Base-by-base conservation (phyloP, 2,888 invertebrate species). In the Nipponacmea schrenckii region DNA sequence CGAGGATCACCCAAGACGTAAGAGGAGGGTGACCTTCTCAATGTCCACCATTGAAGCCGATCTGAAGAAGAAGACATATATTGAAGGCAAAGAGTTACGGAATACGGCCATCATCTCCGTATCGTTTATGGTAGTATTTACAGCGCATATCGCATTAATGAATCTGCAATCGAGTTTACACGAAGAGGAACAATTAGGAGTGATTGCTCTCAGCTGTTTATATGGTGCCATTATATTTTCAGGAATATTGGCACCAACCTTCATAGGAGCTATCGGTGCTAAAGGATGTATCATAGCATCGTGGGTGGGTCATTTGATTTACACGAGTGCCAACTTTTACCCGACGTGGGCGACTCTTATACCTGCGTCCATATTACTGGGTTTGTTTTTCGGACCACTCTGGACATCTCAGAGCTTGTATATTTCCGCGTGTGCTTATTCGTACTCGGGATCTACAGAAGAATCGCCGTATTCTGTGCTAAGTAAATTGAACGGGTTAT, bases 381-480 rank as follows among this genome's bases (percentile, higher is more conserved):
- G 87, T 17, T 62, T 80, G 8, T 75, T 84, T 12, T 79, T 82
- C 1, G 86, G 84, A 8, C 85, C 85, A 12, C 73, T 86, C 72
- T 86, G 87, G 86, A 84, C 83, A 1, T 81, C 85, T 0, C 85
- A 86, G 79, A 79, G 83, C 27, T 80, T 85, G n/a, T 86, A 86
- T 75, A 77, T 87, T 26, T 79, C 86, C 0, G 80, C 83, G 24
- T 78, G 81, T 24, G 85, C 86, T 26, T 78, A 76, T 72, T 81
- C 83, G 7, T 80, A 82, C 70, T 80, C 86, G 8, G 78, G 80
- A 62, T 72, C 75, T 14, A 79, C 76, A 0, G 71, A 72, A 0
- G 73, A 81, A 68, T 74, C 81, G 2, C 79, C 76, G 0, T 83
- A 84, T 74, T 74, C 77, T 1, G 77, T 83, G 27, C 73, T 87